Base-by-base conservation (phyloP, 2,113 vertebrate genomes). In the Erinaceus europaeus region DNA sequence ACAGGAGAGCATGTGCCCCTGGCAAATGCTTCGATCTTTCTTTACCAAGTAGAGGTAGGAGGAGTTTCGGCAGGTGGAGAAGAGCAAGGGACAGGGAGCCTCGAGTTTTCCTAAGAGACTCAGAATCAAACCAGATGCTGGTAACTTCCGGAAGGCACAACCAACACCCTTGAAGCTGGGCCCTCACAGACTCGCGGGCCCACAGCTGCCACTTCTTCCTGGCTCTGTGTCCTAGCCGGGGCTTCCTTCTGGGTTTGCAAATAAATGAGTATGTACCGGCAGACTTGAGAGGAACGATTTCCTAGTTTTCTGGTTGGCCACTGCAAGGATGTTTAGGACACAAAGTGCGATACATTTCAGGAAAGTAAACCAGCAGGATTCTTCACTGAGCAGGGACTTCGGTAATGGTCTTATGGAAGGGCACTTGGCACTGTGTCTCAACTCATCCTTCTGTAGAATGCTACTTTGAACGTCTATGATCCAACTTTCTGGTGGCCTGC, bases 401-500 rank as follows among this genome's bases (percentile, higher is more conserved):
- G 42, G n/a, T 68, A 81, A 84, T 34, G 42, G 77, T 27, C n/a
- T 76, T 79, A 40, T 7, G 53, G 34, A 65, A 82, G 76, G 44
- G 50, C 27, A 44, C 4, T 78, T 65, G 36, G 59, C 17, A 62
- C 11, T 68, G 10, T 9, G 5, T 50, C 76, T 17, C 53, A 74
- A 57, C 67, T 64, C 25, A 55, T 55, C 32, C n/a, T n/a, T 36
- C 40, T 38, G 12, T 55, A 86, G 23, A 38, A 27, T 42, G 20
- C 85, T 81, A 76, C 42, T 77, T 50, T 78, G n/a, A 80, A 89
- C 74, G 75, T 74, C 21, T 69, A 4, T 68, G 68, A 81, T 86
- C 71, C 40, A 52, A 42, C n/a, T 75, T 92, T 46, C 55, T 62
- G 65, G 23, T 82, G 25, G 69, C n/a, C 65, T 83, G 40, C 9